Evolutionary conservation across 2,888 invertebrate species (phyloP).

Genomic region (Agrotis puta): DNA sequence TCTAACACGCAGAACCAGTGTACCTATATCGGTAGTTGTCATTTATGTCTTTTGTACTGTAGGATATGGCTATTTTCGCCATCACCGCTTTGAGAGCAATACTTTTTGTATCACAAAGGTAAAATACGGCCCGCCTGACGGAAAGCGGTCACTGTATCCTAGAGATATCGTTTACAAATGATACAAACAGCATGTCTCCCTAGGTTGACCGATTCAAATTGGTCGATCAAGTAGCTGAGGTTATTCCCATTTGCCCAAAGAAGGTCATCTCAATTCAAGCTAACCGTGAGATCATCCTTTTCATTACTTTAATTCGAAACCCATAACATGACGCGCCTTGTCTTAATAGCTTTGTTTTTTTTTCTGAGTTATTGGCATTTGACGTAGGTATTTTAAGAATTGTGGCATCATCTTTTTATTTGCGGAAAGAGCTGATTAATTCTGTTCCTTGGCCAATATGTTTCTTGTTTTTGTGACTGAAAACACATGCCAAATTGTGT

Average conservation of each 20-base stretch:
- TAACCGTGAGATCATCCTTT: slow-evolving; percentile 52
- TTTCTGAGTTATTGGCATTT: slow-evolving; percentile 33
- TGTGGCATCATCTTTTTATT: slow-evolving; percentile 44
- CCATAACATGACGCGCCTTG: slow-evolving; percentile 25
- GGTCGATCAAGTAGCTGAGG: slow-evolving; percentile 19
- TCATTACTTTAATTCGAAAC: slow-evolving; percentile 33
- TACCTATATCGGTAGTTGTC: too few species aligned
- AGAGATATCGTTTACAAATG: too few species aligned
- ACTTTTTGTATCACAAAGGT: too few species aligned
- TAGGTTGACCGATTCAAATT: slow-evolving; percentile 1
- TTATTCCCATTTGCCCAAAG: slow-evolving; percentile 34
- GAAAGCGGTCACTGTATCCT: too few species aligned
- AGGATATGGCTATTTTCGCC: too few species aligned
- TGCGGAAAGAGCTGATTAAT: slow-evolving; percentile 15
- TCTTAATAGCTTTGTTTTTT: slow-evolving; percentile 20
- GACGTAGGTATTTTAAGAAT: slow-evolving; percentile 40
- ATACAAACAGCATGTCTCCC: neutral
- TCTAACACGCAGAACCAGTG: too few species aligned
- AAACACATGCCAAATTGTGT: neutral
- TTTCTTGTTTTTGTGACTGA: neutral
- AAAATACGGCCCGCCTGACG: too few species aligned
- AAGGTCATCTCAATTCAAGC: slow-evolving; percentile 32
- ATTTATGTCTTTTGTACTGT: too few species aligned
- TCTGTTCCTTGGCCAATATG: slow-evolving; percentile 16
- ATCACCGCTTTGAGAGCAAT: too few species aligned